Evolutionary conservation across 1,140 invertebrate genomes (phyloP).

Genomic region (Cydia splendana): DNA sequence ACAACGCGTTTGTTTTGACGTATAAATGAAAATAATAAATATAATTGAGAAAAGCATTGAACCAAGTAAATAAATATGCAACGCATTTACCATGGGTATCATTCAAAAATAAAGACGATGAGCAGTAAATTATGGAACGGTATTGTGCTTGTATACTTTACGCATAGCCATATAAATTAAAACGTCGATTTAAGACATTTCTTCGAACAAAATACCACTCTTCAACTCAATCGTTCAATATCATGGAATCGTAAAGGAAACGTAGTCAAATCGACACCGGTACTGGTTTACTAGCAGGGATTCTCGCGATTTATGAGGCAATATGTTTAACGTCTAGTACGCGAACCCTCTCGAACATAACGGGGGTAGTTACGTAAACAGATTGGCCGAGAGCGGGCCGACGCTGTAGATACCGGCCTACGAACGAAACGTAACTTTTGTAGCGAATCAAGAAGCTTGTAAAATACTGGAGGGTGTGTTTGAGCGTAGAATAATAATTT

Average conservation of each 20-base stretch:
- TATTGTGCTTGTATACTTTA: not conserved
- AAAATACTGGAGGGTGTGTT: not conserved
- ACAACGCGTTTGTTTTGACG: too few relatives aligned
- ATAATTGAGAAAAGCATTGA: too few relatives aligned
- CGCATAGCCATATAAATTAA: not conserved
- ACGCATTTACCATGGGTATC: too few relatives aligned
- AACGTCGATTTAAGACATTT: not conserved
- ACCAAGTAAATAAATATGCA: too few relatives aligned
- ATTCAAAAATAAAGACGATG: too few relatives aligned
- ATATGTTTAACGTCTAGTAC: slow-evolving; percentile 79
- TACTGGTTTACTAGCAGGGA: slow-evolving; percentile 70
- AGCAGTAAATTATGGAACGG: not conserved
- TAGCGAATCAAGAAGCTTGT: not conserved
- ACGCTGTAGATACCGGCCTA: slow-evolving; percentile 61
- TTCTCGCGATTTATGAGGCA: slow-evolving; percentile 78
- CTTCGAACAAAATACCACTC: slow-evolving; percentile 20
- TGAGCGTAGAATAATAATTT: not conserved
- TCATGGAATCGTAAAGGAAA: slow-evolving; percentile 71
- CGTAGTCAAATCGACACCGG: slow-evolving; percentile 75
- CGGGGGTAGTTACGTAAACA: slow-evolving; percentile 78
- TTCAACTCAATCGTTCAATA: slow-evolving; percentile 58
- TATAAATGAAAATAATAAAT: too few relatives aligned
- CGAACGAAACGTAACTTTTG: slow-evolving; percentile 46
- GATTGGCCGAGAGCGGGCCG: slow-evolving; percentile 71
- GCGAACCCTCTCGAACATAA: slow-evolving; percentile 76